phyloP scores from a whole-genome alignment of 2,888 invertebrate species.

The Drosophila stalkeri region DNA sequence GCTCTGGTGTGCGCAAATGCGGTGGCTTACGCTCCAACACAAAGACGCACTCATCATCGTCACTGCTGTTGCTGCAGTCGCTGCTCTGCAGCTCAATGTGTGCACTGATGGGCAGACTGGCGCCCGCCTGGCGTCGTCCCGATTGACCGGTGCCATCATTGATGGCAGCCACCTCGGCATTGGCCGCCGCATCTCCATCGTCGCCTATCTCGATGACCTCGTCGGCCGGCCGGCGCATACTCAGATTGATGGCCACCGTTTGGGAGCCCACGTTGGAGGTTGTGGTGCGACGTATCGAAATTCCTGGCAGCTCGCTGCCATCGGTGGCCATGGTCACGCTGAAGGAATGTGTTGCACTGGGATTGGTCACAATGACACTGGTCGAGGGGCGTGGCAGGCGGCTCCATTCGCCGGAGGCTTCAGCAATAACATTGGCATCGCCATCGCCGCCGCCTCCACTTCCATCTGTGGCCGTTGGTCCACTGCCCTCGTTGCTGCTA shows the following conservation, averaged over 20 bases:
- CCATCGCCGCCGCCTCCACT: conserved; percentile 8
- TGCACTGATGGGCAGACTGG: conserved; percentile 70
- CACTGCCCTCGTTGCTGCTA: conserved; percentile 9
- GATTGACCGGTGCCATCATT: conserved; percentile 47
- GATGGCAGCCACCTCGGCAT: conserved; percentile 74
- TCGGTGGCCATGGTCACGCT: conserved; percentile 77
- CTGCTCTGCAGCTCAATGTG: conserved; percentile 82
- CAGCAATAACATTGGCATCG: not conserved
- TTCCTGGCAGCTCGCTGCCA: conserved; percentile 75
- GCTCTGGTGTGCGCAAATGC: conserved; percentile 85
- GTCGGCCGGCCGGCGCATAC: conserved; percentile 81
- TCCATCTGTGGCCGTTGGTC: not conserved
- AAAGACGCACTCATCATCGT: conserved; percentile 83
- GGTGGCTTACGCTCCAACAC: conserved; percentile 85
- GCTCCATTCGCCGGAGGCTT: conserved; percentile 28
- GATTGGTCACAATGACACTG: conserved; percentile 73
- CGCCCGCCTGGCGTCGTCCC: conserved; percentile 58
- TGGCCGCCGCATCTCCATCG: conserved; percentile 71
- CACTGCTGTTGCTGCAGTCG: conserved; percentile 59
- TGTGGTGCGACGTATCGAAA: conserved; percentile 68
- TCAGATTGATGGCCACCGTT: conserved; percentile 83
- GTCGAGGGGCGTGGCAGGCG: conserved; percentile 58
- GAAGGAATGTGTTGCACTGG: conserved; percentile 76
- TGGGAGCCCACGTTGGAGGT: conserved; percentile 70
- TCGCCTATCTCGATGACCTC: conserved; percentile 78